Percentiles rank a stretch among this genome's conserved stretches.
phyloP scores from a whole-genome alignment of 2,113 vertebrate genomes.

The Paraplagusia blochii region DNA sequence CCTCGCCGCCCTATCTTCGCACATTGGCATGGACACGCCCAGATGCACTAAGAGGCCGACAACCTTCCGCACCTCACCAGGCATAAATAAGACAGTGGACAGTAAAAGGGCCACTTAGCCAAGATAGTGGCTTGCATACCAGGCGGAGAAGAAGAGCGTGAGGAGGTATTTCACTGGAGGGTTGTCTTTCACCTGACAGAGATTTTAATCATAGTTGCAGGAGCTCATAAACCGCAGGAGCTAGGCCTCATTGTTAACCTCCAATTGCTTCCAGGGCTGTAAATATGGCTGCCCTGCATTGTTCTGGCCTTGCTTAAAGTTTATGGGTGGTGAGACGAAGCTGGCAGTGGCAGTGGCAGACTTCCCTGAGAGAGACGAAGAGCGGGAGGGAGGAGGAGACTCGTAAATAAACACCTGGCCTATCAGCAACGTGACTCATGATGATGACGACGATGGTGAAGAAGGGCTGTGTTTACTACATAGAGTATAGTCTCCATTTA shows the following conservation, averaged over 20 bases:
- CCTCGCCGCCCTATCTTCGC: not conserved
- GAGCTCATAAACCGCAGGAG: conserved; percentile 61
- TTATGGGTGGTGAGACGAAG: conserved; percentile 60
- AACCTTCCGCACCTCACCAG: not conserved
- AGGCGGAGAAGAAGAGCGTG: conserved; percentile 15
- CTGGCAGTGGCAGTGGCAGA: conserved; percentile 24
- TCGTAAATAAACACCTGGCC: conserved; percentile 67
- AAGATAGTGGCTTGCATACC: conserved; percentile 35
- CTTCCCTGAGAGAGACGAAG: conserved; percentile 48
- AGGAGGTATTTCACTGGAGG: conserved; percentile 28
- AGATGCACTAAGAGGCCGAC: not conserved
- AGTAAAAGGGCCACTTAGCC: conserved; percentile 26
- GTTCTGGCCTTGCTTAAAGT: conserved; percentile 64
- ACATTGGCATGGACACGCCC: not conserved
- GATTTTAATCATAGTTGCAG: conserved; percentile 73
- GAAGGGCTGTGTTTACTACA: not conserved
- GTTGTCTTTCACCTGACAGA: conserved; percentile 55
- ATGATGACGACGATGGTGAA: not conserved
- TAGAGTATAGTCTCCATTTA: conserved; percentile 19
- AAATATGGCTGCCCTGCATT: conserved; percentile 62
- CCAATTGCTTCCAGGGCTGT: conserved; percentile 67
- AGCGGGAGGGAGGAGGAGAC: conserved; percentile 30
- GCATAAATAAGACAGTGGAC: conserved; percentile 21
- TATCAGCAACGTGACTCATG: conserved; percentile 12
- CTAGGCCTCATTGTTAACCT: conserved; percentile 72